Evolutionary conservation across 2,797 vertebrate species (phyloP), one percentile per base, ranked within the genome.

Genomic region (Gallirallus australis): DNA sequence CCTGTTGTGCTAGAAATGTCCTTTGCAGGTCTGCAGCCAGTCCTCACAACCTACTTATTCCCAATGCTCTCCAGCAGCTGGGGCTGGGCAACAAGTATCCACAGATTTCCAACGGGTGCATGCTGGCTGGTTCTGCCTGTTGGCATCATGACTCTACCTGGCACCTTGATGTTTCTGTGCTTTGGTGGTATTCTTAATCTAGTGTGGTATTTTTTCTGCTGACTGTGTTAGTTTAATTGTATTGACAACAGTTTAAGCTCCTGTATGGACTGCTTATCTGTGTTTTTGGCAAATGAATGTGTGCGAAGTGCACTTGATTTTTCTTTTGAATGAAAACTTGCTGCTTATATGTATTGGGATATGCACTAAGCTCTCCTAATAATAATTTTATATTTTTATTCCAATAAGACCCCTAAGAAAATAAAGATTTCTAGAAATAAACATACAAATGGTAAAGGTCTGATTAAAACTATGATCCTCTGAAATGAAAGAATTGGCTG

Each of bases 71-170:
- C 16, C 2, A 9, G n/a, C 37, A 28, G 11, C 39, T 37, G 15
- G 40, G 27, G 5, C 21, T 83, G 69, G 45, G 24, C 14, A 17
- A 72, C 9, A 2, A 12, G 40, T 31, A 27, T 6, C 11, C 9
- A 7, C 25, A 47, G 60, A 12, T 40, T 37, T 40, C 40, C 47
- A 31, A 1, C 0, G 0, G 1, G 11, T 50, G 30, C 7, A 45
- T 85, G 48, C 20, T 0, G 0, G 4, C 9, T 23, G 12, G 6
- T 6, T 71, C 66, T 66, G 75, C n/a, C 27, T 5, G 2, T 21
- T 11, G 8, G 63, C 31, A 4, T 39, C 0, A 1, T 21, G 16
- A 2, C 24, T 8, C 0, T 11, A 2, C 6, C 57, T 61, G 53
- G 11, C 7, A 37, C 18, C 7, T 10, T 20, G n/a, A 0, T 63